Percentiles rank a stretch among this genome's conserved stretches.
phyloP scores from a whole-genome alignment of 1,140 invertebrate genomes.

The Zaprionus ghesquierei region DNA sequence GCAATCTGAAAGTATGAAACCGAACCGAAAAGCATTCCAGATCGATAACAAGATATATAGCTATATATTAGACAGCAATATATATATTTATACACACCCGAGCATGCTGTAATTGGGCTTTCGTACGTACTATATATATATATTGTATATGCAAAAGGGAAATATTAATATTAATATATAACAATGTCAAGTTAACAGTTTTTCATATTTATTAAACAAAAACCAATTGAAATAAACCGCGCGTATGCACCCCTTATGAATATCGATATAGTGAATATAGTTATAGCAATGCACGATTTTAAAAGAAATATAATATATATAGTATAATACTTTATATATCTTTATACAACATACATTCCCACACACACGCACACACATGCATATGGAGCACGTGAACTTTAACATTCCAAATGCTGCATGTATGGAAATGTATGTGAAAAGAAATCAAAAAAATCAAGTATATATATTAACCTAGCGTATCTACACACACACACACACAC shows the following conservation, averaged over 20 bases:
- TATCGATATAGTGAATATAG: conserved; percentile 1
- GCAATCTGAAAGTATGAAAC: not conserved
- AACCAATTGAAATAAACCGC: not conserved
- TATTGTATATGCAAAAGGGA: not conserved
- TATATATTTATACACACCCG: conserved; percentile 4
- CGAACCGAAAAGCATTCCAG: not conserved
- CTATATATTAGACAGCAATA: not conserved
- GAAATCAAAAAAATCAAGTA: not conserved
- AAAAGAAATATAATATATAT: conserved; percentile 4
- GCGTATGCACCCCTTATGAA: not conserved
- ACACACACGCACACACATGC: not conserved
- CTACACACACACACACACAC: not conserved
- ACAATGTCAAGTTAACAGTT: not conserved
- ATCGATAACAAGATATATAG: not conserved
- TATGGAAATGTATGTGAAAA: not conserved
- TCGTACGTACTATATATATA: conserved; percentile 1
- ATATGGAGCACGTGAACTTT: not conserved
- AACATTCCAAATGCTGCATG: conserved; percentile 6
- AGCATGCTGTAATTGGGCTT: not conserved
- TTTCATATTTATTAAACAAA: conserved; percentile 10
- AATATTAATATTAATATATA: too few relatives aligned
- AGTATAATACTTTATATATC: not conserved
- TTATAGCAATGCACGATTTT: conserved; percentile 13
- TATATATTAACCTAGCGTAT: not conserved
- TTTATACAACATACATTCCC: not conserved